Conservation (phyloP, 2,888 invertebrate genomes). For the Ametastegia equiseti region DNA sequence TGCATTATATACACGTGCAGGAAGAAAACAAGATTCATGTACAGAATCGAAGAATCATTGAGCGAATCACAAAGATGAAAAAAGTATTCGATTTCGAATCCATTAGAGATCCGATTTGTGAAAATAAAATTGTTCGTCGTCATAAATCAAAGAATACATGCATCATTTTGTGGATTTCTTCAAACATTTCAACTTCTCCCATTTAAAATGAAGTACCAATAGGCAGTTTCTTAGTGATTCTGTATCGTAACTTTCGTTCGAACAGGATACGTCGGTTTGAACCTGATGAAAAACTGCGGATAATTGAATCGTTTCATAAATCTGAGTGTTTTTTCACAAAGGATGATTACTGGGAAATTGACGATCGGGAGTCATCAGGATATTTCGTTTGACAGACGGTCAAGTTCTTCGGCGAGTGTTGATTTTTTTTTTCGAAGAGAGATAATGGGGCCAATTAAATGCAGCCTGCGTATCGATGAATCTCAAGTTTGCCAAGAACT, state of each 20-base stretch:
- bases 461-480: neutral
- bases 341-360: no score
- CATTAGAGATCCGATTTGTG: neutral
- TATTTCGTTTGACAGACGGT: neutral
- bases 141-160: no score
- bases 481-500: neutral
- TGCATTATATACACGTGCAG: neutral
- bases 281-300: neutral
- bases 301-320: neutral
- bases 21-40: neutral
- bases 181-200: no score
- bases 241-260: no score
- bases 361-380: no score
- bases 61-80: no score
- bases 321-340: neutral
- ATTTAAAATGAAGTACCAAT: no score
- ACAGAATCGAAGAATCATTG: no score
- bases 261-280: no score
- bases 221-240: no score
- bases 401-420: neutral
- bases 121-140: neutral
- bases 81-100: neutral
- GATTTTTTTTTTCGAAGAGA: neutral
- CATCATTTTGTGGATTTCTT: no score
- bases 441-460: neutral